Evolutionary conservation across 2,888 invertebrate species (phyloP), one percentile per base, ranked within the genome.

Genomic region (Griposia aprilina): DNA sequence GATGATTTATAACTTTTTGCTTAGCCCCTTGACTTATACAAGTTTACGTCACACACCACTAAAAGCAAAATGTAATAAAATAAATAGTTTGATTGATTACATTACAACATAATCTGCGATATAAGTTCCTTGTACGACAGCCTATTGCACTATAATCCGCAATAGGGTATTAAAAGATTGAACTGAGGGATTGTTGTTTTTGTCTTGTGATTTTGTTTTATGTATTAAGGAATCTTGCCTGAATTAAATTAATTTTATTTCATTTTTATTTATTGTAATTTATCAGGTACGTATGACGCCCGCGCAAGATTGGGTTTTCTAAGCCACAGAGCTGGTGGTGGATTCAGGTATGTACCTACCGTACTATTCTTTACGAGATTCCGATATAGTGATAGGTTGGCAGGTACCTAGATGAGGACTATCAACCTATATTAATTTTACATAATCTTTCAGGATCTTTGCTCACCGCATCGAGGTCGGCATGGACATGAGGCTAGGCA

Each of bases 391-490:
- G 41, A 41, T 36, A 36, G 30, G 30, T 36, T 36, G 30, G 30
- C 30, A 36, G 20, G 60, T 20, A n/a, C n/a, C n/a, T 20, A 36
- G 1, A 23, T 20, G 23, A 50, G 26, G 26, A 36, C 13, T 48
- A 20, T 7, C n/a, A 15, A 36, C 0, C 17, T 45, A 3, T 50
- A 36, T 48, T 48, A 30, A 73, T 67, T 36, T 55, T 48, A 20
- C 26, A 60, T 26, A 1, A 70, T 73, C 26, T 87, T 88, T 0
- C 73, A 95, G 94, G 78, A 67, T 94, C 6, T 94, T 94, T 85
- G 73, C 93, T 60, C 93, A 94, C 85, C 93, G 94, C 8, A 78
- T 94, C 7, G 93, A 93, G 41, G 57, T 92, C 4, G 90, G 90
- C 20, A 85, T 93, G 41, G 91, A 93, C 74, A 73, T 90, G 59